Evolutionary conservation across 35 echinoderm and acorn worm species (phyloP).

Genomic region (Chiridota heheva): DNA sequence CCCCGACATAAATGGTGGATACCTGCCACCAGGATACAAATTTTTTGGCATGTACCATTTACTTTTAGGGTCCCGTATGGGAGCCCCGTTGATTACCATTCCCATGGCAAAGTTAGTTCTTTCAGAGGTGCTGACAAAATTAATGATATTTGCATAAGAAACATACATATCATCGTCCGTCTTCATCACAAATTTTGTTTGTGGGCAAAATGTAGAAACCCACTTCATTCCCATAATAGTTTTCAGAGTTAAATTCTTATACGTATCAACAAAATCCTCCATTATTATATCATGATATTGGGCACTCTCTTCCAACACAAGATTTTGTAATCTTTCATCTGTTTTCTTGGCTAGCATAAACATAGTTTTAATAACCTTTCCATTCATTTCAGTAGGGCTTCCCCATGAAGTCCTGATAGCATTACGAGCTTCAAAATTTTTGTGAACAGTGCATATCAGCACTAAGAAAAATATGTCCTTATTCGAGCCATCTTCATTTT

Average conservation of each 20-base stretch:
- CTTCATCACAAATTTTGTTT: constrained; percentile 87
- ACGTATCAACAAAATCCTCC: constrained; percentile 92
- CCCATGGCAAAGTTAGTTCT: constrained; percentile 59
- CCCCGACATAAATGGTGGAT: constrained; percentile 92
- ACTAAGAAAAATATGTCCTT: constrained; percentile 55
- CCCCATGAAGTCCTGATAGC: constrained; percentile 89
- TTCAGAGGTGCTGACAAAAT: constrained; percentile 20
- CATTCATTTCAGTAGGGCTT: constrained; percentile 57
- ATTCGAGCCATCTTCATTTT: constrained; percentile 29
- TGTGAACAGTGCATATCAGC: constrained; percentile 59
- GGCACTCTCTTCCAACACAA: constrained; percentile 70
- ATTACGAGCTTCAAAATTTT: constrained; percentile 95
- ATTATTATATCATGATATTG: constrained; percentile 83
- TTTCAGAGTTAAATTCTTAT: constrained; percentile 91
- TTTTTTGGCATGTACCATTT: constrained; percentile 98
- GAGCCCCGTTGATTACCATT: constrained; percentile 76
- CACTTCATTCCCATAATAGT: constrained; percentile 97
- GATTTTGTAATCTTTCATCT: constrained; percentile 52
- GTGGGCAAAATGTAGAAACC: constrained; percentile 66
- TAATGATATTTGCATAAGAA: constrained; percentile 68
- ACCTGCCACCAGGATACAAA: constrained; percentile 72
- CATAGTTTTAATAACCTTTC: constrained; percentile 70
- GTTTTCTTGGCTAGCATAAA: constrained; percentile 80
- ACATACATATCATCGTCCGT: constrained; percentile 98
- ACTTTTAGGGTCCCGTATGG: constrained; percentile 94